phyloP scores from a whole-genome alignment of 2,888 invertebrate genomes.

The Strigamia transsilvanica region DNA sequence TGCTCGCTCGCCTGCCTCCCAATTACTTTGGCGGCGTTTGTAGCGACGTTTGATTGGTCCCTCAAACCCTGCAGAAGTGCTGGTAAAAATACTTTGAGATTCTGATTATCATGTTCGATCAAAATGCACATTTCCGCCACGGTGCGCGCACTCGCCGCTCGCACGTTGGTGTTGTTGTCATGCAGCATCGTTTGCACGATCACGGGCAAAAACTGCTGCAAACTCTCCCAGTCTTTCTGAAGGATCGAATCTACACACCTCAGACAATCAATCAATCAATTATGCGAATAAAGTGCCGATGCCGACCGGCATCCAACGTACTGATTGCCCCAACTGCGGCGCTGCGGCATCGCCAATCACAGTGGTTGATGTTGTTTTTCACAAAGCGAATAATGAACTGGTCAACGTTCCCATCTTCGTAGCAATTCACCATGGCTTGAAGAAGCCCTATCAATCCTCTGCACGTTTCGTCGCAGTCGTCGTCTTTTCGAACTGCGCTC shows the following conservation, averaged over 20 bases:
- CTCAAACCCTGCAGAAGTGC: not conserved
- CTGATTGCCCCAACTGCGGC: not conserved
- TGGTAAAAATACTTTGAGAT: constrained; percentile 12
- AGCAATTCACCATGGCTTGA: not conserved
- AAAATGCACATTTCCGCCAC: not conserved
- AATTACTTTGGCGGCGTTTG: not conserved
- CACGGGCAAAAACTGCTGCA: not conserved
- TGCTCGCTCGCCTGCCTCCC: too few species aligned
- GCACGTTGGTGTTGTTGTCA: not conserved
- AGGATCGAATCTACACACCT: not conserved
- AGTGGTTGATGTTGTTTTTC: not conserved
- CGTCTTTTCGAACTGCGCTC: not conserved
- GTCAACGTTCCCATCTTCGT: not conserved
- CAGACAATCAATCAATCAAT: too few species aligned
- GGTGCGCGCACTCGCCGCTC: not conserved
- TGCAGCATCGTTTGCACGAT: not conserved
- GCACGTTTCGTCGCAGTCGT: not conserved
- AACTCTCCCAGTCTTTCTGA: constrained; percentile 1
- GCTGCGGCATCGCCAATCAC: not conserved
- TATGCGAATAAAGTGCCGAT: too few species aligned
- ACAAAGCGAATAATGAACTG: not conserved
- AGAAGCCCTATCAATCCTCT: not conserved
- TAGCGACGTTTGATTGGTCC: not conserved
- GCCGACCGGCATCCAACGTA: too few species aligned
- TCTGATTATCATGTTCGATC: not conserved